Base-by-base conservation (phyloP, 2,113 vertebrate species). In the Ramphastos sulfuratus region DNA sequence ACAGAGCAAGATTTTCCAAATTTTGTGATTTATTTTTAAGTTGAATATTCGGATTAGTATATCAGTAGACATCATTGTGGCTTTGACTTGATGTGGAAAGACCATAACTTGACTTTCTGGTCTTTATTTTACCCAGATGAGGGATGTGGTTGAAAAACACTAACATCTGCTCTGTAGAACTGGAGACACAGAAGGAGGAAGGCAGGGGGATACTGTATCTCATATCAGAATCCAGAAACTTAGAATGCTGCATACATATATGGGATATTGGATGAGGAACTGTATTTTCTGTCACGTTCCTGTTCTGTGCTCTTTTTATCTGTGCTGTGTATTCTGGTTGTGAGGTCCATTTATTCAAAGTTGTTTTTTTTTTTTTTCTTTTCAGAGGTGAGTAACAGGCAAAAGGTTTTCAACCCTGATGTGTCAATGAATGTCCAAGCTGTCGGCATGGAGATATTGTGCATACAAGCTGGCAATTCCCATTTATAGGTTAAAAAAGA, bases 201-300 rank as follows among this genome's bases (percentile, higher is more conserved):
- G 12, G 23, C 21, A 33, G 3, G 3, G 0, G 0, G 0, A 2
- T 20, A 7, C 2, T 23, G 14, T 35, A 37, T 7, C 9, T 80
- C 3, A 1, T n/a, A 24, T 9, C 4, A 61, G 23, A 20, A 30
- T 64, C 10, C 50, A 78, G 54, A 85, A 82, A 46, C 15, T 17
- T 23, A 56, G 15, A 55, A 4, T 1, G 6, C 14, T 64, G 15
- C 5, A 12, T n/a, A 31, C 2, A n/a, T 30, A 23, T 58, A 15
- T 7, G 10, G 10, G 6, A 37, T 70, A 30, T 4, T 27, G 20
- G 13, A 44, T 52, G 58, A 69, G 4, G 15, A 44, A 12, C 3
- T 50, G 13, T 2, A 7, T 81, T 85, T 66, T 65, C 4, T 28
- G 8, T 39, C 24, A 20, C 1, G 15, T 30, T 5, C 10, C 3